Percentiles rank a stretch among this genome's conserved stretches.
These are phyloP conservation scores for Tetramorium parvispinum DNA, from an alignment of 1,140 invertebrate genomes.

Conservation along the genomic window DNA sequence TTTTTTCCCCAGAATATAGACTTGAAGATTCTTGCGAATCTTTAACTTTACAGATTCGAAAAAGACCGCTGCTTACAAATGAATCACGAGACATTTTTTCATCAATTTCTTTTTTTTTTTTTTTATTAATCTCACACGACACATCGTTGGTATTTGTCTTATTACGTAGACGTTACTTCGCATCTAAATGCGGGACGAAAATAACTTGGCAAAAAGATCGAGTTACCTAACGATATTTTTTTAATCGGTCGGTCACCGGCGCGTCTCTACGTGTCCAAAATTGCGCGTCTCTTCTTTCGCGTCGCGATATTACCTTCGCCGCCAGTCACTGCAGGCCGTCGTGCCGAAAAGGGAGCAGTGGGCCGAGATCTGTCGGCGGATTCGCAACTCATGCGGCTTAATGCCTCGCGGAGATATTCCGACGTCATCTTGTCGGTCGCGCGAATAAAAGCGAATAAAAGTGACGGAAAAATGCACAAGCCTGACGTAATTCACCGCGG, in stretches of 20 bases:
- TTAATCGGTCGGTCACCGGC: neutral
- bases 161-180: neutral
- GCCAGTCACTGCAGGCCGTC: neutral
- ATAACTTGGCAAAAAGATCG: conserved; percentile 5
- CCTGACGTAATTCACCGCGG: conserved; percentile 42
- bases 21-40: neutral
- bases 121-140: neutral
- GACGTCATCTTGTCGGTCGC: conserved; percentile 24
- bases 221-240: conserved; percentile 21
- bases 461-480: conserved; percentile 14
- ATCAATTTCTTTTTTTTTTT: neutral
- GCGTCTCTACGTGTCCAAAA: neutral
- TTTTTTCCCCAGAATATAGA: no score
- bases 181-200: neutral
- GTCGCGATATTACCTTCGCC: conserved; percentile 42
- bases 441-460: conserved; percentile 51
- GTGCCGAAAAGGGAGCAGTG: conserved; percentile 45
- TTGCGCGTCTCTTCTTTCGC: conserved; percentile 21
- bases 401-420: conserved; percentile 41
- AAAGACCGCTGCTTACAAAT: neutral
- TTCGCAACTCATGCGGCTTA: conserved; percentile 52
- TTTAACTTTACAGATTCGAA: neutral
- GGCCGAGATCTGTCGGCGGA: conserved; percentile 45
- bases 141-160: no score
- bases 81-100: neutral